Conservation (phyloP, 2,113 vertebrate genomes). For the Oceanodroma tethys region DNA sequence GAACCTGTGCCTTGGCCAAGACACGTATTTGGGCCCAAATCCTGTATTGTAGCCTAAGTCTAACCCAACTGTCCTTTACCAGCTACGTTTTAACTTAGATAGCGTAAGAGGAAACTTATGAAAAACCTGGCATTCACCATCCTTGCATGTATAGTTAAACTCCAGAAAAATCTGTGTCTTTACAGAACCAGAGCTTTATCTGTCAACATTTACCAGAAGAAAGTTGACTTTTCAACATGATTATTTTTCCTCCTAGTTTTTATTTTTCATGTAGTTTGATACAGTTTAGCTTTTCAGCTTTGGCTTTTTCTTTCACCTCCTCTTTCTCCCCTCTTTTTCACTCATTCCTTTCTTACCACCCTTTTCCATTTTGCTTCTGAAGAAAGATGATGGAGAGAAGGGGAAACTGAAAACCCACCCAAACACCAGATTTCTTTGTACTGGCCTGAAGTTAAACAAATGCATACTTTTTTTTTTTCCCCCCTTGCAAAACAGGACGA, state of each 20-base stretch:
- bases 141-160: not conserved
- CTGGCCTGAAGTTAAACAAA: not conserved
- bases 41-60: accelerated
- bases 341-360: not conserved
- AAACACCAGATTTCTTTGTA: not conserved
- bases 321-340: not conserved
- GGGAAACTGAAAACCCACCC: not conserved
- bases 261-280: not conserved
- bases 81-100: accelerated
- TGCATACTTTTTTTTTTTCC: no score
- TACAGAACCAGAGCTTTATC: not conserved
- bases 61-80: not conserved
- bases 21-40: not conserved
- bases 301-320: not conserved
- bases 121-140: not conserved
- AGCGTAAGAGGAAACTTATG: not conserved
- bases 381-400: not conserved
- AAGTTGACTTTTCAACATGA: not conserved
- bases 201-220: no score
- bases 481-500: not conserved
- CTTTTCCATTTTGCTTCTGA: not conserved
- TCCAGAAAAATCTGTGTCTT: not conserved
- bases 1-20: not conserved
- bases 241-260: not conserved
- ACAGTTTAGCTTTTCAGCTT: not conserved